Percentiles rank a stretch among this genome's conserved stretches.
phyloP scores from a whole-genome alignment of 92 coral and sea anemone genomes.

The Porites cylindrica region DNA sequence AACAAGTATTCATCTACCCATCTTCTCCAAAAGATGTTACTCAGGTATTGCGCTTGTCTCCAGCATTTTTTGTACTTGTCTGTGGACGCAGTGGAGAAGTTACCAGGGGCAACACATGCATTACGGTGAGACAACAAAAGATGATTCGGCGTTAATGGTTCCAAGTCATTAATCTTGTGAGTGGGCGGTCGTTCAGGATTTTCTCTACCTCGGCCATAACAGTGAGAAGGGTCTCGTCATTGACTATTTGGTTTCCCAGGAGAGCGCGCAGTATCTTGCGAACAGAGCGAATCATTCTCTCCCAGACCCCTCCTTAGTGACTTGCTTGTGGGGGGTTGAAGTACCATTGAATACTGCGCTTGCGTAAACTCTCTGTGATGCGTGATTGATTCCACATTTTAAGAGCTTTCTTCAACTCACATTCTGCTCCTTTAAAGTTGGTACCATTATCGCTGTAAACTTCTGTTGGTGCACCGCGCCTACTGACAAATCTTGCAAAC shows the following conservation, averaged over 20 bases:
- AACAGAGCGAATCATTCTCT: slow-evolving; percentile 54
- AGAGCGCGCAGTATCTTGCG: slow-evolving; percentile 42
- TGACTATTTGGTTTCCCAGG: slow-evolving; percentile 39
- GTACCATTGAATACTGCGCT: slow-evolving; percentile 49
- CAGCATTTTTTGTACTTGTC: slow-evolving; percentile 18
- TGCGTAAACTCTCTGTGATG: slow-evolving; percentile 22
- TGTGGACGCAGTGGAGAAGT: too few relatives aligned
- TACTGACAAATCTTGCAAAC: slow-evolving; percentile 27
- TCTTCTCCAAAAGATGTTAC: slow-evolving; percentile 33
- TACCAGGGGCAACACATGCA: slow-evolving; percentile 12
- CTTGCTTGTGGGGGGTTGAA: slow-evolving; percentile 61
- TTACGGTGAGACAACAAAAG: slow-evolving; percentile 42
- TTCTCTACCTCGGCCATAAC: slow-evolving; percentile 51
- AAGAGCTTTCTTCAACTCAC: slow-evolving; percentile 30
- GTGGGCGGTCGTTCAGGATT: slow-evolving; percentile 47
- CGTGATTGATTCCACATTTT: slow-evolving; percentile 37
- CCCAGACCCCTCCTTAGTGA: slow-evolving; percentile 66
- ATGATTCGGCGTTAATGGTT: slow-evolving; percentile 52
- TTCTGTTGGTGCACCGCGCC: slow-evolving; percentile 42
- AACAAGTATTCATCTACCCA: slow-evolving; percentile 25
- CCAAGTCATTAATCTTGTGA: slow-evolving; percentile 38
- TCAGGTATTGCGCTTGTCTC: slow-evolving; percentile 31
- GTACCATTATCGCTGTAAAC: slow-evolving; percentile 53
- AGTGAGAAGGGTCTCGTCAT: slow-evolving; percentile 53
- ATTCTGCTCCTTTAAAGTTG: slow-evolving; percentile 44